These are phyloP conservation scores for Corynorhinus townsendii DNA, from an alignment of 2,113 vertebrate genomes.

Conservation along the genomic window DNA sequence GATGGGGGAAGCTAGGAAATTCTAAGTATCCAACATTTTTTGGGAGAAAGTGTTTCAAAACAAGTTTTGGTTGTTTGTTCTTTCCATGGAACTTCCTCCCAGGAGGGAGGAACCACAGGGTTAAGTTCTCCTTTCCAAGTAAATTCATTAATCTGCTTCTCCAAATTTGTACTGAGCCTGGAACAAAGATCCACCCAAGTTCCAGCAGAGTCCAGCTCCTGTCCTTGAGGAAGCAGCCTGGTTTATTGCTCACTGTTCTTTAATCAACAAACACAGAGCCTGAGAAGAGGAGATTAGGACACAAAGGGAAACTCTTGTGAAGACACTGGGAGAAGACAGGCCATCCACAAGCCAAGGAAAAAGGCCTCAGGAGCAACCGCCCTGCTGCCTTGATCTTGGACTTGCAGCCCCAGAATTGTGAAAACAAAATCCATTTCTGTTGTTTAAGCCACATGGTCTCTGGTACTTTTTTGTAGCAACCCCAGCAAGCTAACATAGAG, in stretches of 20 bases:
- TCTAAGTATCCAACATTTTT: constrained; percentile 27
- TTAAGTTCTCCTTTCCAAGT: constrained; percentile 78
- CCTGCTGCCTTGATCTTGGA: neutral
- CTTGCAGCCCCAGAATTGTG: neutral
- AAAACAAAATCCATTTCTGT: neutral
- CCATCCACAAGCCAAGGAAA: neutral
- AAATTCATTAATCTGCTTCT: constrained; percentile 48
- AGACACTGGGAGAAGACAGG: neutral
- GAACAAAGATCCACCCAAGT: neutral
- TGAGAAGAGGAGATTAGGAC: neutral
- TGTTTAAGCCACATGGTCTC: neutral
- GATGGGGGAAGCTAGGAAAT: neutral
- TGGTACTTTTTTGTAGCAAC: neutral
- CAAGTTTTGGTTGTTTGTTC: constrained; percentile 34
- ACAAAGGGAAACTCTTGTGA: neutral
- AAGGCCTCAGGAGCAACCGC: neutral
- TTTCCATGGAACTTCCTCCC: constrained; percentile 74
- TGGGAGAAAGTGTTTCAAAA: constrained; percentile 35
- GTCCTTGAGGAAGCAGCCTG: neutral
- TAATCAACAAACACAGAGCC: neutral
- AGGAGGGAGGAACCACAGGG: constrained; percentile 71
- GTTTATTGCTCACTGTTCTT: neutral
- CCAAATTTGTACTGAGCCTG: neutral
- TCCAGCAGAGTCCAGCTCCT: neutral
- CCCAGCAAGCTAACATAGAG: neutral